Conservation (phyloP, 35 echinoderm and acorn worm species). For the Chiridota heheva region DNA sequence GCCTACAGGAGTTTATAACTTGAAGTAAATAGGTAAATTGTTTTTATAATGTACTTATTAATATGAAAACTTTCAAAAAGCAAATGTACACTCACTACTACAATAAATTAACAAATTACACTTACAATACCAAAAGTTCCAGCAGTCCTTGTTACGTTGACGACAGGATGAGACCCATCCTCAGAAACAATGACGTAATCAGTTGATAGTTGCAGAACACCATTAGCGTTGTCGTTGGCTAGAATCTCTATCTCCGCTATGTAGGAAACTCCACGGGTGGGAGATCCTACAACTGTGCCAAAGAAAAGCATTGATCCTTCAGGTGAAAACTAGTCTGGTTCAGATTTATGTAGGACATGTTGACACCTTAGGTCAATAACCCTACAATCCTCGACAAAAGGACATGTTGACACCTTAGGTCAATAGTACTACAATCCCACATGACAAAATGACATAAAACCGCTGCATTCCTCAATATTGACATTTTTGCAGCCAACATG, state of each 20-base stretch:
- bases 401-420: too few relatives aligned
- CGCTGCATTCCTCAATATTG: too few relatives aligned
- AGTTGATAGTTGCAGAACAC: constrained; percentile 78
- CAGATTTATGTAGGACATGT: background rate
- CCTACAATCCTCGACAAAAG: background rate
- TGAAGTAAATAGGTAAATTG: too few relatives aligned
- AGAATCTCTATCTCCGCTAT: constrained; percentile 72
- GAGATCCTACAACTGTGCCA: constrained; percentile 68
- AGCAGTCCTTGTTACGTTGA: constrained; percentile 93
- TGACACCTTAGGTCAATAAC: background rate
- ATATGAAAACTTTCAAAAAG: too few relatives aligned
- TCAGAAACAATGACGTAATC: constrained; percentile 70
- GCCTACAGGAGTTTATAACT: too few relatives aligned
- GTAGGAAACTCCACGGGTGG: constrained; percentile 55
- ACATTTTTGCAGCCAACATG: too few relatives aligned
- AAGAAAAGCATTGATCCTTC: too few relatives aligned
- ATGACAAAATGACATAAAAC: background rate
- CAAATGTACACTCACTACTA: too few relatives aligned
- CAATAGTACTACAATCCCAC: background rate
- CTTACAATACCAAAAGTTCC: constrained; percentile 89
- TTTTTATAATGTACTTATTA: too few relatives aligned
- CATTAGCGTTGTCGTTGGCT: constrained; percentile 96
- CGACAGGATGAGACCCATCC: constrained; percentile 56
- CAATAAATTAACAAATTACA: too few relatives aligned
- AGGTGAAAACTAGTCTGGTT: background rate